Percentiles rank a stretch among this genome's conserved stretches.
Conservation (phyloP, 2,888 invertebrate species). For the Drosophila macrospina region DNA sequence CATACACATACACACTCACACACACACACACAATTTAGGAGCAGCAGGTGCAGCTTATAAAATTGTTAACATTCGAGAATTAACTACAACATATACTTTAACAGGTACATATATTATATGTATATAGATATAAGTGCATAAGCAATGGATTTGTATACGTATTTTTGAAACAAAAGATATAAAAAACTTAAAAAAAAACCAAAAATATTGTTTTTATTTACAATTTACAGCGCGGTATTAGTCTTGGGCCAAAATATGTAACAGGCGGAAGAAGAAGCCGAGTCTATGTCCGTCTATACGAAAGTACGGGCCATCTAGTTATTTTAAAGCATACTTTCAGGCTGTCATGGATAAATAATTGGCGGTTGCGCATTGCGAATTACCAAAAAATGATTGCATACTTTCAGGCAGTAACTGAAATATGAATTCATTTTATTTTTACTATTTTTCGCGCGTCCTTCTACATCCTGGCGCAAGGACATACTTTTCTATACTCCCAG, state of each 20-base stretch:
- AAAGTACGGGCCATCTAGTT: too few relatives aligned
- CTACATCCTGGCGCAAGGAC: background rate
- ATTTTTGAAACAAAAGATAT: slow-evolving; percentile 49
- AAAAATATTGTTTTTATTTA: background rate
- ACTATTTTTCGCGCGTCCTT: background rate
- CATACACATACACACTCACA: slow-evolving; percentile 2
- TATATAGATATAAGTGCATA: slow-evolving; percentile 34
- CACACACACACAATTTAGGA: slow-evolving; percentile 10
- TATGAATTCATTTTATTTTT: background rate
- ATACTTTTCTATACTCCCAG: background rate
- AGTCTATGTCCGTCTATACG: too few relatives aligned
- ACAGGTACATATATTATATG: slow-evolving; percentile 30
- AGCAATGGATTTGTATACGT: slow-evolving; percentile 56
- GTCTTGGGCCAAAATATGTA: too few relatives aligned
- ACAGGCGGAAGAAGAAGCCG: too few relatives aligned
- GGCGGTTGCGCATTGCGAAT: too few relatives aligned
- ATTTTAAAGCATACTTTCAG: slow-evolving; percentile 35
- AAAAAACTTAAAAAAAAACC: slow-evolving; percentile 6
- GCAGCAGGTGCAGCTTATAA: slow-evolving; percentile 20
- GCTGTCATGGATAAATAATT: background rate
- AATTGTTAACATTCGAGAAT: slow-evolving; percentile 46
- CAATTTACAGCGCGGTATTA: too few relatives aligned
- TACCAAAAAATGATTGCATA: slow-evolving; percentile 1
- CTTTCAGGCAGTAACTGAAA: background rate
- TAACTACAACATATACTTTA: slow-evolving; percentile 25